Conservation (phyloP, 2,888 invertebrate species). For the Heteropelma amictum region DNA sequence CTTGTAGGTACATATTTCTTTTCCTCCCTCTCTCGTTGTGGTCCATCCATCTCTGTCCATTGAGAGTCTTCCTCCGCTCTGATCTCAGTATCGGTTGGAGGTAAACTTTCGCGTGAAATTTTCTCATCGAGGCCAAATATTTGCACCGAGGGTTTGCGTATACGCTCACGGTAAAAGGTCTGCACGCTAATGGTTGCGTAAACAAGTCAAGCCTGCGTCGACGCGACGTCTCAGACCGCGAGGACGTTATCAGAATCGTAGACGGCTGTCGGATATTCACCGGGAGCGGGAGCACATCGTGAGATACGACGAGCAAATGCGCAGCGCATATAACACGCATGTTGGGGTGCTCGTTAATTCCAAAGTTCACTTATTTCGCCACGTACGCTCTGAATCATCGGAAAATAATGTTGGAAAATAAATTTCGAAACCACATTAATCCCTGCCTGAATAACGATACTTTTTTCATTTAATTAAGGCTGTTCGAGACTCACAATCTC, state of each 20-base stretch:
- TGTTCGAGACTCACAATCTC: too few species aligned
- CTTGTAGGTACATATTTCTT: background rate
- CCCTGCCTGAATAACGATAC: too few species aligned
- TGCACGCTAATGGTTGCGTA: conserved; percentile 43
- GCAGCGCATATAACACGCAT: too few species aligned
- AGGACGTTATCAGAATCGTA: conserved; percentile 43
- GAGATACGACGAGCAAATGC: too few species aligned
- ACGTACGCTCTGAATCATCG: too few species aligned
- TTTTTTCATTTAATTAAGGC: too few species aligned
- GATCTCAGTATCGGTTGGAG: conserved; percentile 16
- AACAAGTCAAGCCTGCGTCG: conserved; percentile 43
- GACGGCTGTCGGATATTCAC: conserved; percentile 26
- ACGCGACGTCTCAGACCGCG: conserved; percentile 8
- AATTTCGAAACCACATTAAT: too few species aligned
- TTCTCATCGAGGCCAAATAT: conserved; percentile 24
- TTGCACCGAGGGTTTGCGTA: background rate
- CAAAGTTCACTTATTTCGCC: too few species aligned
- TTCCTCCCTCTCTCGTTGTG: background rate
- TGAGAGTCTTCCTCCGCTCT: background rate
- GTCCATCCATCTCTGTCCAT: background rate
- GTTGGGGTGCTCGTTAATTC: too few species aligned
- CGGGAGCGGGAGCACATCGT: background rate
- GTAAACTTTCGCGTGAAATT: conserved; percentile 20
- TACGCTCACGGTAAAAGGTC: conserved; percentile 16
- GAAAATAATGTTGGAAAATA: too few species aligned